A percentile compares a stretch with the other conserved stretches of the same genome.
Conservation (phyloP, 2,797 vertebrate species). For the Botia kubotai region DNA sequence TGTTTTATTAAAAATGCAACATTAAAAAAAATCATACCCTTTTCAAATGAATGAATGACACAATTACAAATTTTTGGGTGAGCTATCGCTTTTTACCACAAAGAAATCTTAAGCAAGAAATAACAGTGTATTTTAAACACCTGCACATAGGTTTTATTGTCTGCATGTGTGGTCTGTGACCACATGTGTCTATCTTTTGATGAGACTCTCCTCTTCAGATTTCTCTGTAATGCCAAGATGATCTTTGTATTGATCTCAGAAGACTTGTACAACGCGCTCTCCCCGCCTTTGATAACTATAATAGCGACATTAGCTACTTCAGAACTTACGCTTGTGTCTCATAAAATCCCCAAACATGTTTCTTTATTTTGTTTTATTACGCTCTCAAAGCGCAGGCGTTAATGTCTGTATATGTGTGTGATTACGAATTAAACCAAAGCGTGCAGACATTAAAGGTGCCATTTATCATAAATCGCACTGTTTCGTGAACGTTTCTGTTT, state of each 20-base stretch:
- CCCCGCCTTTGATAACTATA: constrained; percentile 40
- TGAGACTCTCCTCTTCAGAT: constrained; percentile 28
- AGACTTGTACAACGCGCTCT: constrained; percentile 25
- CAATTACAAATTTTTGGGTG: not conserved
- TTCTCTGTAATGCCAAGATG: constrained; percentile 24
- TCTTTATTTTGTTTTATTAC: constrained; percentile 43
- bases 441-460: constrained; percentile 27
- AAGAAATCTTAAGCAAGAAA: not conserved
- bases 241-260: constrained; percentile 52
- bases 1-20: too few relatives aligned
- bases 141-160: not conserved
- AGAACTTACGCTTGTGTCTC: constrained; percentile 35
- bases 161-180: constrained; percentile 24
- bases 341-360: constrained; percentile 45
- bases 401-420: constrained; percentile 12
- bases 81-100: not conserved
- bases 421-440: constrained; percentile 40
- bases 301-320: constrained; percentile 47
- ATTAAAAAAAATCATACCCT: too few relatives aligned
- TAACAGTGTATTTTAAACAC: not conserved
- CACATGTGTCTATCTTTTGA: constrained; percentile 13
- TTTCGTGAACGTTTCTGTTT: constrained; percentile 25
- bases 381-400: constrained; percentile 31
- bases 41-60: too few relatives aligned
- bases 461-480: constrained; percentile 39